Evolutionary conservation across 1,140 invertebrate genomes (phyloP).

Genomic region (Zophobas atratus): DNA sequence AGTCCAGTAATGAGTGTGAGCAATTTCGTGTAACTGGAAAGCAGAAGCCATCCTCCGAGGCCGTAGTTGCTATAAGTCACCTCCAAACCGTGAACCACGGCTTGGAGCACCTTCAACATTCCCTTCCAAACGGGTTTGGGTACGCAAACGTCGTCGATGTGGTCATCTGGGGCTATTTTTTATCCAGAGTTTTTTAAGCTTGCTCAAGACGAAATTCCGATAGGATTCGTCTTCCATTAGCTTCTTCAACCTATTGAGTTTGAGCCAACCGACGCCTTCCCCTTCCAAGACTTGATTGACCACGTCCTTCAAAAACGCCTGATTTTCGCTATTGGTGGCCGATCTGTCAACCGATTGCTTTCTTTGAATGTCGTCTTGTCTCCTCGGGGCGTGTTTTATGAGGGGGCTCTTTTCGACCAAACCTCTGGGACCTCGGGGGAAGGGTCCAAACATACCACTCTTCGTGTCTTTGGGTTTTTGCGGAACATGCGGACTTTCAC

Average conservation of each 20-base stretch:
- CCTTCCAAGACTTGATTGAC: slow-evolving; percentile 94
- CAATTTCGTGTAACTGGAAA: slow-evolving; percentile 97
- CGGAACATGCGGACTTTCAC: slow-evolving; percentile 59
- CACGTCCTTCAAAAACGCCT: slow-evolving; percentile 90
- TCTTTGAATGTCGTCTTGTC: slow-evolving; percentile 77
- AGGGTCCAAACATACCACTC: slow-evolving; percentile 78
- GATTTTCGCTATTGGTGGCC: slow-evolving; percentile 87
- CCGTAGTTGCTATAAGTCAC: slow-evolving; percentile 95
- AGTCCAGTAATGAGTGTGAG: slow-evolving; percentile 98
- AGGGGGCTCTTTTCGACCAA: slow-evolving; percentile 92
- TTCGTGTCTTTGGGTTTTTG: slow-evolving; percentile 71
- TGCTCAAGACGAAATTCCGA: slow-evolving; percentile 94
- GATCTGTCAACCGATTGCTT: slow-evolving; percentile 79
- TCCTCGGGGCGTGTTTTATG: slow-evolving; percentile 85
- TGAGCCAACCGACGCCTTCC: slow-evolving; percentile 97
- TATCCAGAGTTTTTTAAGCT: slow-evolving; percentile 95
- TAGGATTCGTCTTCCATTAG: slow-evolving; percentile 99
- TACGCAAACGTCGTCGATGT: slow-evolving; percentile 97
- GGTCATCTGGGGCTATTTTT: slow-evolving; percentile 96
- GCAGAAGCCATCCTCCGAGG: slow-evolving; percentile 96
- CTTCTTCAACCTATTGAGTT: slow-evolving; percentile 94
- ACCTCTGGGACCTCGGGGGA: slow-evolving; percentile 84
- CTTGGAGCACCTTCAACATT: slow-evolving; percentile 93
- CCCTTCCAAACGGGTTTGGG: slow-evolving; percentile 95
- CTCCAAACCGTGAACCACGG: slow-evolving; percentile 92